Base-by-base conservation (phyloP, 1,140 invertebrate genomes). In the Pogonomyrmex barbatus region DNA sequence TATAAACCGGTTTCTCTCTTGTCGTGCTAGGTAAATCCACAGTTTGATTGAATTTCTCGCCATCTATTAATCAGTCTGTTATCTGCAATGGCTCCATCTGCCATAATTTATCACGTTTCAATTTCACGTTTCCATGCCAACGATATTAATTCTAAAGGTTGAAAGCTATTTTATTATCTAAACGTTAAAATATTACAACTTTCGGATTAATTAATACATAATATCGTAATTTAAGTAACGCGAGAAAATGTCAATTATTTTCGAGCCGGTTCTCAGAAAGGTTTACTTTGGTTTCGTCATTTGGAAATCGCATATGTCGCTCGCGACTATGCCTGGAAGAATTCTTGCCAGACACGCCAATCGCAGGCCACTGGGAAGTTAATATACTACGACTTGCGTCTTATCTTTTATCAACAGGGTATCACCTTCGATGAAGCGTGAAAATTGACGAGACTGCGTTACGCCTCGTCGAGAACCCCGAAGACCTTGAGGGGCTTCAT, bases 21-120 rank as follows among this genome's bases (percentile, higher is more conserved):
- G 67, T 42, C 79, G 45, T 63, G 45, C n/a, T 17, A 2, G 54
- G 5, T 47, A 60, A 58, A 73, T 47, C 36, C 45, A 82, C 60
- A 58, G 30, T 82, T 73, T 24, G 52, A 73, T 73, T 56, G 67
- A 71, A 58, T 82, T 82, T 73, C 52, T 82, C 52, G 67, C 39
- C 70, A 30, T 82, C 67, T 82, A 58, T 71, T 71, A 73, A 82
- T 73, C 67, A 65, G 42, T 12, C 56, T 9, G 56, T 82, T 71
- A 71, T 82, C n/a, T 17, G 1, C 65, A n/a, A 70, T 36, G 52
- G 24, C 67, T 68, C 30, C 17, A 58, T 50, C 39, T 17, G 30
- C 14, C 50, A 45, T 71, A 45, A 36, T 47, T 58, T 17, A 14
- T 10, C 33, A 24, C 10, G 33, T 24, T 70, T 33, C 24, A 30